These are phyloP conservation scores for Microcebus murinus DNA, from an alignment of 2,113 vertebrate species.

Conservation along the genomic window DNA sequence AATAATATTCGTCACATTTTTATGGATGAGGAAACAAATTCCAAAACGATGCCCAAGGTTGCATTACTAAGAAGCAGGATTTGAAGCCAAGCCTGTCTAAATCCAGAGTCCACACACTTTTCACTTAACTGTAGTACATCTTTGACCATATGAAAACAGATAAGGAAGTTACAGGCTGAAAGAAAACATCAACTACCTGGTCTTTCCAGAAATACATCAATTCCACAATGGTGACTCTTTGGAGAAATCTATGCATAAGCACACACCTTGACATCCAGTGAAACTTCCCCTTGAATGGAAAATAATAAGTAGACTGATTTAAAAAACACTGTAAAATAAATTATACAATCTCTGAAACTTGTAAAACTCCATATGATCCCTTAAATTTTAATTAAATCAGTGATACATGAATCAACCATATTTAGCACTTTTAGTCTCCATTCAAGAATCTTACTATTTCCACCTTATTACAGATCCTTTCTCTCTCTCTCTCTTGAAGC, in stretches of 20 bases:
- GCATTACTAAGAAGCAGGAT: not conserved
- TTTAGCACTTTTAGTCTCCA: not conserved
- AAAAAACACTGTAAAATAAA: not conserved
- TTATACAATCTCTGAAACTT: not conserved
- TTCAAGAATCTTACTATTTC: not conserved
- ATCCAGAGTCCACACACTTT: not conserved
- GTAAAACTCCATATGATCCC: not conserved
- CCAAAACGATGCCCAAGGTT: not conserved
- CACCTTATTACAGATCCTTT: not conserved
- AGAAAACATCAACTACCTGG: not conserved
- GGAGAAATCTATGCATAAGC: not conserved
- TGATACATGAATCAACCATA: not conserved
- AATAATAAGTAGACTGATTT: not conserved
- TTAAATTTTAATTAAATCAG: conserved; percentile 24
- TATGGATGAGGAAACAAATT: not conserved
- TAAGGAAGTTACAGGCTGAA: not conserved
- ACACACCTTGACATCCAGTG: not conserved
- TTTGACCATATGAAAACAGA: not conserved
- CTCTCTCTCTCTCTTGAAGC: not conserved
- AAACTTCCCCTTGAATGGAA: not conserved
- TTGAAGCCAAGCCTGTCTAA: not conserved
- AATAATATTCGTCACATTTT: not conserved
- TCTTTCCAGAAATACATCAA: not conserved
- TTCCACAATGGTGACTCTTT: not conserved
- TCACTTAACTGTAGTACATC: not conserved